Base-by-base conservation (phyloP, 2,797 vertebrate genomes). In the Sebastes nivosus region DNA sequence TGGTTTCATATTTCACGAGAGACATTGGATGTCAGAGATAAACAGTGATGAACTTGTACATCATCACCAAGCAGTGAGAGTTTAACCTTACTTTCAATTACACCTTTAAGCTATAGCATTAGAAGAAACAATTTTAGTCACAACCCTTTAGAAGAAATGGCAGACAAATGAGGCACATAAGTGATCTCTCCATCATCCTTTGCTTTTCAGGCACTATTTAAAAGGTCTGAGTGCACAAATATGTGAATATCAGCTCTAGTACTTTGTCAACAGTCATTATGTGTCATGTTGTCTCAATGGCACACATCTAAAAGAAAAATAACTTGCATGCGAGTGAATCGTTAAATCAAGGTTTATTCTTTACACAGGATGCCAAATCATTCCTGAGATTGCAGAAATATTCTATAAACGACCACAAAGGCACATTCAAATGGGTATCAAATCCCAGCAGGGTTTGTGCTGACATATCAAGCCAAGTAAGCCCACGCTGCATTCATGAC, bases 351-450 rank as follows among this genome's bases (percentile, higher is more conserved):
- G 16, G 3, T 12, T 1, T 6, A 7, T n/a, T 67, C 8, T 29
- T 63, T 20, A 42, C 10, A 38, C 8, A 60, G 4, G n/a, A 4
- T 16, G 8, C 24, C 14, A 74, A 11, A 11, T 67, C n/a, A 25
- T 68, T 71, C 16, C 34, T 20, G 4, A 24, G 18, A 55, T 6
- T 18, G 13, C 3, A 30, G 4, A 29, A n/a, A 20, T 11, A 8
- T 9, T 32, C 1, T 2, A 20, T 7, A 8, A 2, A 2, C 3
- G 9, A 22, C 16, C 32, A n/a, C 4, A 2, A 25, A 20, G 6
- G 6, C 4, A 32, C 16, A 30, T 36, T 34, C 8, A 58, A 36
- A 3, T 9, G 6, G 1, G 18, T 13, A 30, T 60, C 7, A 68
- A 61, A 13, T 27, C 25, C 18, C 6, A 50, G n/a, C 25, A 54